Conservation (phyloP, 1,140 invertebrate species). For the Caligus rogercresseyi region DNA sequence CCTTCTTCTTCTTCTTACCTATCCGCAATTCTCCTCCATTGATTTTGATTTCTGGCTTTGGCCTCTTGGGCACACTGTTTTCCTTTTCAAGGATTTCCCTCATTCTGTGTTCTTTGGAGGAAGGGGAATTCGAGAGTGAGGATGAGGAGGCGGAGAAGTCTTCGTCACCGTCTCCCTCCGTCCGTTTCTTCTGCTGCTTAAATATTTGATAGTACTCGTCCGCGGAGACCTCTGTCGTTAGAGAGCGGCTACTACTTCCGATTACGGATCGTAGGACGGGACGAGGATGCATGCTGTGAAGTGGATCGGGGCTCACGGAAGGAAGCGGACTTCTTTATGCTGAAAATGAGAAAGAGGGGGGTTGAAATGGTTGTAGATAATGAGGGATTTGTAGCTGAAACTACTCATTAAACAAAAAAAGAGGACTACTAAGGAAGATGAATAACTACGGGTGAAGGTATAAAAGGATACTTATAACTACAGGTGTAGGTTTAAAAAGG, state of each 20-base stretch:
- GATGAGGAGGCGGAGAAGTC: no score
- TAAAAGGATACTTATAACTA: no score
- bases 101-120: background rate
- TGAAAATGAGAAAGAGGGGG: no score
- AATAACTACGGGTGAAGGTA: no score
- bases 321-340: background rate
- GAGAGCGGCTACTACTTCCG: background rate
- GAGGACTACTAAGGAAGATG: no score
- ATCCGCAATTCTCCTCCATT: background rate
- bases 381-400: no score
- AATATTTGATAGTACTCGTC: background rate
- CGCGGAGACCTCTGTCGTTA: background rate
- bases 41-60: background rate
- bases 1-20: no score
- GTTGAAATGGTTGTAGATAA: no score
- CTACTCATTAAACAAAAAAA: no score
- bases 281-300: background rate
- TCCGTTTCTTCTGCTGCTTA: background rate
- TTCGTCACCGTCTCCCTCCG: background rate
- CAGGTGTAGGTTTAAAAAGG: no score
- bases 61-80: background rate
- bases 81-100: background rate
- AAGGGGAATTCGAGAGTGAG: no score
- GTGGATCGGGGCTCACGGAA: background rate
- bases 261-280: no score